Percentiles rank a stretch among this genome's conserved stretches.
phyloP scores from a whole-genome alignment of 2,113 vertebrate genomes.

The Colinus virginianus region DNA sequence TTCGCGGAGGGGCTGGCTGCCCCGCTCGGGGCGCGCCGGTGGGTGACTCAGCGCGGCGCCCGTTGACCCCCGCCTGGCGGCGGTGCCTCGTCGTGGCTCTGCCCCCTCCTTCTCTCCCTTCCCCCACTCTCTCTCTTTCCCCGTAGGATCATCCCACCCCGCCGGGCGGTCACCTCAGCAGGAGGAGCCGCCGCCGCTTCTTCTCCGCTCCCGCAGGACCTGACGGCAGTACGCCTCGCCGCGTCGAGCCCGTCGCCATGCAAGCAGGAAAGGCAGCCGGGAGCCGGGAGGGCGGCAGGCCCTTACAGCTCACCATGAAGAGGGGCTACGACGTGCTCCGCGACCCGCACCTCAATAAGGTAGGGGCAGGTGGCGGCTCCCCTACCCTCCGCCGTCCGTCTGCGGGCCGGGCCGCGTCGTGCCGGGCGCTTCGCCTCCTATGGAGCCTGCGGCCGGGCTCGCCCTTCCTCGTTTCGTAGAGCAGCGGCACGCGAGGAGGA shows the following conservation, averaged over 20 bases:
- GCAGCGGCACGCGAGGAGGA: not conserved
- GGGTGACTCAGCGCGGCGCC: too few species aligned
- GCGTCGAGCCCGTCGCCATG: not conserved
- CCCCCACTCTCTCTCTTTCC: not conserved
- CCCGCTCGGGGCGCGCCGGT: too few species aligned
- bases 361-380: constrained; percentile 41
- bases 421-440: too few species aligned
- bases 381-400: not conserved
- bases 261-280: constrained; percentile 14
- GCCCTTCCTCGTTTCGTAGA: rapidly evolving
- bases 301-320: constrained; percentile 79
- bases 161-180: constrained; percentile 52
- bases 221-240: not conserved
- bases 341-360: constrained; percentile 90
- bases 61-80: not conserved
- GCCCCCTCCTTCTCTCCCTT: not conserved
- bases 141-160: constrained; percentile 38
- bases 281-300: not conserved
- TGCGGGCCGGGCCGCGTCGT: too few species aligned
- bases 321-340: constrained; percentile 87
- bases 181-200: constrained; percentile 13
- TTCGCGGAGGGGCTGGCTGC: too few species aligned
- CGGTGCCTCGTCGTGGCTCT: constrained; percentile 13
- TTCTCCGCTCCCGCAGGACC: constrained; percentile 4
- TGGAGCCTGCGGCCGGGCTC: not conserved